Evolutionary conservation across 2,113 vertebrate genomes (phyloP).

Genomic region (Probosciger aterrimus): DNA sequence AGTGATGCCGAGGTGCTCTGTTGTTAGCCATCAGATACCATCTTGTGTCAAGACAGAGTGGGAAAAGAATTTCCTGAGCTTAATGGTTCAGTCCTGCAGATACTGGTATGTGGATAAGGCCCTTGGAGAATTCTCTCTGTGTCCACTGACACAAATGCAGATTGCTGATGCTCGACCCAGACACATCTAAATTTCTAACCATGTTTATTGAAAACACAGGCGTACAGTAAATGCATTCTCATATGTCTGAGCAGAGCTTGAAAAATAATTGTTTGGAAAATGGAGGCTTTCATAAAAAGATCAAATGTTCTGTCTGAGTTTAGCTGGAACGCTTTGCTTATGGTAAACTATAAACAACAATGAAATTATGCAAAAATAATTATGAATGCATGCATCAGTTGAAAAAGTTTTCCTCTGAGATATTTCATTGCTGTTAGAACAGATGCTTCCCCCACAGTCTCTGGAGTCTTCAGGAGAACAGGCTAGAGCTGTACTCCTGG

Average conservation of each 20-base stretch:
- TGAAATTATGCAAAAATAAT: constrained; percentile 38
- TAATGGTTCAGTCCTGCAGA: not conserved
- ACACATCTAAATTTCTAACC: not conserved
- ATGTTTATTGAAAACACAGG: not conserved
- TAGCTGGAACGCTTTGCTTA: not conserved
- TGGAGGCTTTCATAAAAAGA: not conserved
- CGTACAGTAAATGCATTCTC: not conserved
- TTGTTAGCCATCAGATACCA: not conserved
- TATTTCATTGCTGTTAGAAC: constrained; percentile 44
- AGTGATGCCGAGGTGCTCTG: not conserved
- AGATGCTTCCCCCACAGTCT: constrained; percentile 45
- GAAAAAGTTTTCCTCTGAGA: constrained; percentile 61
- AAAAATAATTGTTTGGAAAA: constrained; percentile 1
- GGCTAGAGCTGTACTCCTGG: not conserved
- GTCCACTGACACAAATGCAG: not conserved
- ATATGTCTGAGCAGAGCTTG: not conserved
- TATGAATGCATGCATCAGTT: constrained; percentile 54
- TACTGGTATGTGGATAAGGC: not conserved
- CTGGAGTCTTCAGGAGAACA: constrained; percentile 37
- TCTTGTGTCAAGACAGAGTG: not conserved
- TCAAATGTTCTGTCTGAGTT: not conserved
- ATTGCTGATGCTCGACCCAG: not conserved
- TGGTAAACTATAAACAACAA: constrained; percentile 27
- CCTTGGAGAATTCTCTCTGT: not conserved
- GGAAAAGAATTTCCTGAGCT: not conserved